Evolutionary conservation across 2,797 vertebrate genomes (phyloP).

Genomic region (Coregonus suidteri): DNA sequence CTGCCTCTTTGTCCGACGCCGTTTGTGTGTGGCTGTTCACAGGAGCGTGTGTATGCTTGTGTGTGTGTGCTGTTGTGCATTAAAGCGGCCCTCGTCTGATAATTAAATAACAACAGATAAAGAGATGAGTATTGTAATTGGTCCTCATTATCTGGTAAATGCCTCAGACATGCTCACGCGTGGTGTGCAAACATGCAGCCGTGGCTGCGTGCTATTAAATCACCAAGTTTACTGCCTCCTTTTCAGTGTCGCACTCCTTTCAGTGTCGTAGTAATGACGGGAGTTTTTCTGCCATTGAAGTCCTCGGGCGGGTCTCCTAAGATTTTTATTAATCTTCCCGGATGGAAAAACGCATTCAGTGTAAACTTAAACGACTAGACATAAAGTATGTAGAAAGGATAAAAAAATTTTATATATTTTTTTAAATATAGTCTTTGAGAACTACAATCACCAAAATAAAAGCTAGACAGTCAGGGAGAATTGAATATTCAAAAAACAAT

Average conservation of each 20-base stretch:
- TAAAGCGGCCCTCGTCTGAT: slow-evolving; percentile 50
- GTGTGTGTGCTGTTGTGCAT: slow-evolving; percentile 11
- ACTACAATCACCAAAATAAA: too few species aligned
- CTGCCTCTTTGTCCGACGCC: slow-evolving; percentile 24
- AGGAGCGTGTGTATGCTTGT: slow-evolving; percentile 21
- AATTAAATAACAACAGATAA: slow-evolving; percentile 69
- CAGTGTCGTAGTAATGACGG: slow-evolving; percentile 6
- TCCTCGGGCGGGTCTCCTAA: too few species aligned
- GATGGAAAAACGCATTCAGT: too few species aligned
- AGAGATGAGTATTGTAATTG: slow-evolving; percentile 66
- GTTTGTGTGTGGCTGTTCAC: slow-evolving; percentile 20
- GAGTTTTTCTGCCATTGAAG: background rate
- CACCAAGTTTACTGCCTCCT: slow-evolving; percentile 18
- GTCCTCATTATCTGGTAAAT: slow-evolving; percentile 59
- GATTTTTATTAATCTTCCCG: too few species aligned
- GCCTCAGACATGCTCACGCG: slow-evolving; percentile 28
- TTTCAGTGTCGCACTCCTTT: slow-evolving; percentile 16
- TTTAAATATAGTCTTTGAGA: too few species aligned
- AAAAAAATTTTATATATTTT: too few species aligned
- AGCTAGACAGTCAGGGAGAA: too few species aligned
- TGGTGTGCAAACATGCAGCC: slow-evolving; percentile 15
- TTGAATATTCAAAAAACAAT: too few species aligned
- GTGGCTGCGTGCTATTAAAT: background rate
- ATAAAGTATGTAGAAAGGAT: too few species aligned
- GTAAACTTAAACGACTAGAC: too few species aligned